Conservation (phyloP, 2,113 vertebrate species). For the Tapirus terrestris region DNA sequence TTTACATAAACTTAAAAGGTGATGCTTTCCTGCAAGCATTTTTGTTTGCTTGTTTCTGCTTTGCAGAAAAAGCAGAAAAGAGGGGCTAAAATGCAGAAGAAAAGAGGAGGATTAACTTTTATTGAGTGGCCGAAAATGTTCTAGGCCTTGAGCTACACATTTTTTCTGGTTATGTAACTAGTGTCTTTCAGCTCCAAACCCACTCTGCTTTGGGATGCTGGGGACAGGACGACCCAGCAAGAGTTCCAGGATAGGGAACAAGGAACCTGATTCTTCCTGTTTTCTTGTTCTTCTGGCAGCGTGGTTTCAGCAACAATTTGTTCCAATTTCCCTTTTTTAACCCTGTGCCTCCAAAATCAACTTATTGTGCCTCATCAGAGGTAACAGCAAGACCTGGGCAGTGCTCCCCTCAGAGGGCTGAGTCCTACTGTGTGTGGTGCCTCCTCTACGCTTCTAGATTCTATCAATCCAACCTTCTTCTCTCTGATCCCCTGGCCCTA, state of each 20-base stretch:
- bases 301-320: neutral
- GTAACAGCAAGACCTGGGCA: neutral
- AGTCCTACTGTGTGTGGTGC: neutral
- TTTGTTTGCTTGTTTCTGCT: no score
- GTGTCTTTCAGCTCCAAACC: neutral
- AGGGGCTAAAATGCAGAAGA: neutral
- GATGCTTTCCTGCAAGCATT: neutral
- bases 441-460: rapidly evolving
- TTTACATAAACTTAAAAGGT: neutral
- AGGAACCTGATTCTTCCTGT: neutral
- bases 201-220: neutral
- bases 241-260: neutral
- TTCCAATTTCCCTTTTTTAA: neutral
- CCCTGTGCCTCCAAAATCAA: neutral
- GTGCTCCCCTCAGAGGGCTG: rapidly evolving
- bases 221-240: neutral
- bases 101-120: neutral
- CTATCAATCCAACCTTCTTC: neutral
- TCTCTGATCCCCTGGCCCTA: neutral
- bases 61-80: no score
- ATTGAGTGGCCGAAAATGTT: neutral
- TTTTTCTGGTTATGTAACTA: neutral
- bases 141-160: rapidly evolving
- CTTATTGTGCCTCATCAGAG: neutral
- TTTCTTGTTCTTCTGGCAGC: neutral